Evolutionary conservation across 2,888 invertebrate genomes (phyloP), one percentile per base, ranked within the genome.

Genomic region (Caenorhabditis sulstoni): DNA sequence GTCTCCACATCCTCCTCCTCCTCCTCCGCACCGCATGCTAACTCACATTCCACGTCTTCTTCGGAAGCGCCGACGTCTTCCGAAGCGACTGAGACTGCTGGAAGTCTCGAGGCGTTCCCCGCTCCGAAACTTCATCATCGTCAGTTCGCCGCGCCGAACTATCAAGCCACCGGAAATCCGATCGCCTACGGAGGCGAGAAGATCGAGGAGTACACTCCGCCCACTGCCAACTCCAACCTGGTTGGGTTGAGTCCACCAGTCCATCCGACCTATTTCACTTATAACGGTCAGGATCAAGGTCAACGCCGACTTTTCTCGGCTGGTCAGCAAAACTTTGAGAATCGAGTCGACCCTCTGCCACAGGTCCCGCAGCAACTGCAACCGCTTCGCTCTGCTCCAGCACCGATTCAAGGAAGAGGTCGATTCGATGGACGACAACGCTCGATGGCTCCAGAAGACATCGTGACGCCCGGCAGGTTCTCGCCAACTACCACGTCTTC

Each of bases 261-360:
- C 8, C 80, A 84, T 64, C 81, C 81, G 14, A 81, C 81, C 5
- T 84, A 84, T 50, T 84, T 84, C 62, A 79, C 81, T 5, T 84
- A 84, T 57, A 84, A 84, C 44, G 78, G 80, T n/a, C 84, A 84
- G 35, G 71, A 84, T 65, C 73, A 81, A 23, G 84, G 84, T 37
- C 58, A 58, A 23, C 41, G 73, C 11, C 50, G 65, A 35, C 75
- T 75, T 18, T 81, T 82, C 23, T 68, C 79, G 1, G 80, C 74
- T 4, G 50, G 39, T n/a, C 45, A 22, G n/a, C 68, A 45, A 11
- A 58, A 67, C 16, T 20, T 45, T 1, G 68, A 68, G 41, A 68
- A 68, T 37, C 29, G 52, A 45, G 52, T 68, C 12, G 68, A 59
- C n/a, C n/a, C n/a, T n/a, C 29, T 29, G 1, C 29, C 52, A 12